Conservation (phyloP, 2,797 vertebrate genomes). For the Synaphobranchus kaupii region DNA sequence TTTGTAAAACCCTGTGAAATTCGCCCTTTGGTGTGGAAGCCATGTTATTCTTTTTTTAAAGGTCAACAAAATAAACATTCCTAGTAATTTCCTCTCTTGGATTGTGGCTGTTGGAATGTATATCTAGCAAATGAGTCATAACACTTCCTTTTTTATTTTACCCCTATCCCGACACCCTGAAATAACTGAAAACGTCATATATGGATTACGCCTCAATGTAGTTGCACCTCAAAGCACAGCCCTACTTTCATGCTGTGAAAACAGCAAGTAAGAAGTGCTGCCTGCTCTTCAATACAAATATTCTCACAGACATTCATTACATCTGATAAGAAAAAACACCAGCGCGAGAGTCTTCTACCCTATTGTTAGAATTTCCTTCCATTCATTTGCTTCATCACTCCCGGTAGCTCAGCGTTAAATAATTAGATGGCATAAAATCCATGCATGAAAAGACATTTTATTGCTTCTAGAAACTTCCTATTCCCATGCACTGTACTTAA, state of each 20-base stretch:
- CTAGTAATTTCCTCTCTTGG: neutral
- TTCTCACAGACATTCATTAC: neutral
- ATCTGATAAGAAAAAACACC: neutral
- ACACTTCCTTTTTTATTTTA: neutral
- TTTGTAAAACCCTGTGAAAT: neutral
- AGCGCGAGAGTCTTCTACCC: neutral
- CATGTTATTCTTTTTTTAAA: neutral
- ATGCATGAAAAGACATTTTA: neutral
- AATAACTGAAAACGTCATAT: neutral
- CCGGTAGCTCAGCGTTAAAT: neutral
- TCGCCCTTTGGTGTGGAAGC: neutral
- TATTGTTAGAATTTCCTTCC: neutral
- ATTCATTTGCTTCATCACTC: neutral
- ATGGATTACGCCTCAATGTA: neutral
- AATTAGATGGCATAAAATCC: neutral
- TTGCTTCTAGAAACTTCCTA: neutral
- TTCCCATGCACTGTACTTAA: neutral
- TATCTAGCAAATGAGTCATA: neutral
- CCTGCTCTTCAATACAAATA: neutral
- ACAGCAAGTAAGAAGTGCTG: neutral
- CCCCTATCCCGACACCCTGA: neutral
- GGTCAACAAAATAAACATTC: neutral
- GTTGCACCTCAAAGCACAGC: neutral
- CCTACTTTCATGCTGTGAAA: neutral
- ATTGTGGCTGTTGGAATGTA: neutral